Base-by-base conservation (phyloP, 2,888 invertebrate species). In the Ichneumoninae sp. region DNA sequence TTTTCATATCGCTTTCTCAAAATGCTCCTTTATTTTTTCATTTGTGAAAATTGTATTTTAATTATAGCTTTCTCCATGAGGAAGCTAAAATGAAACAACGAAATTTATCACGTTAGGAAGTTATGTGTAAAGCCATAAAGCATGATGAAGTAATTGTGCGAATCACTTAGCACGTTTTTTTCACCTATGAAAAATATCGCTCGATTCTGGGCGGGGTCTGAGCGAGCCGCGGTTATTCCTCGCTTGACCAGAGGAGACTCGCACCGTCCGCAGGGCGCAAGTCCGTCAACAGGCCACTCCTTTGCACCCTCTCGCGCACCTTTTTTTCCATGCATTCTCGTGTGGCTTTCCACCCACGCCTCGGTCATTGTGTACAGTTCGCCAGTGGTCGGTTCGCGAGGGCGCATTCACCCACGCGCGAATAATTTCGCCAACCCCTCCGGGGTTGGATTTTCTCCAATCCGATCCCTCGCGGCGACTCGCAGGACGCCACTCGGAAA, bases 131-230 rank as follows among this genome's bases (percentile, higher is more conserved):
- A 30, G 5, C 30, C 5, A 0, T 30, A 5, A 30, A 30, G 5
- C 30, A 30, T 5, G 30, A 30, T 5, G 30, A 30, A 30, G 30
- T 4, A 30, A 30, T 30, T 30, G 30, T 5, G 5, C 30, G 0
- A 30, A 30, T 30, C 5, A 5, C 30, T 30, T 5, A 0, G 30
- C 30, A 30, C 3, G 30, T 5, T 30, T 22, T 26, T 22, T 19
- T 57, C 26, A 26, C 50, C 70, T 70, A 80, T 54, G 71, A 75
- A 30, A 70, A 70, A 82, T 80, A 83, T 81, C 71, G 89, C 87
- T 90, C 89, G 90, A 90, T 91, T 91, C 89, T 86, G 93, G 93
- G 93, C 93, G 93, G 93, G 91, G 93, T 90, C 79, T 65, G n/a
- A 10, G 75, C 36, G 26, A 54, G 60, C 69, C 62, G 19, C 75